Evolutionary conservation across 2,797 vertebrate genomes (phyloP).

Genomic region (Pipistrellus kuhlii): DNA sequence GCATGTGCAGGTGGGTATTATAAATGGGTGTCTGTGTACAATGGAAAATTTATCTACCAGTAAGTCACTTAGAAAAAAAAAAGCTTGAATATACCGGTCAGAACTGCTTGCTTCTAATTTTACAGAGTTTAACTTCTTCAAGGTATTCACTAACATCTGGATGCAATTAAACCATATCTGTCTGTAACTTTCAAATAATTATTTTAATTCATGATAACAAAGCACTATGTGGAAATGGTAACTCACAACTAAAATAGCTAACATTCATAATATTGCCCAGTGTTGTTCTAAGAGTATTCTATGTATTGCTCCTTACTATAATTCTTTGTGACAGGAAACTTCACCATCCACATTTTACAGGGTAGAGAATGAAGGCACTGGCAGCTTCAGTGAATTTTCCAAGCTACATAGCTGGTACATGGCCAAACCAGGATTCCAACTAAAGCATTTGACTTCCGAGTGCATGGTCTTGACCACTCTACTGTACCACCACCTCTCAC

Average conservation of each 20-base stretch:
- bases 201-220: background rate
- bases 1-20: background rate
- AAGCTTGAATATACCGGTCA: background rate
- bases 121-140: conserved; percentile 11
- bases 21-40: conserved; percentile 39
- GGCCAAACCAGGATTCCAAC: background rate
- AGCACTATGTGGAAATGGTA: background rate
- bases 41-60: background rate
- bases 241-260: background rate
- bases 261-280: background rate
- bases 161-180: conserved; percentile 25
- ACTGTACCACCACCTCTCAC: background rate
- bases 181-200: conserved; percentile 41
- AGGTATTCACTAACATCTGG: conserved; percentile 27
- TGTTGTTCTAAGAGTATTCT: background rate
- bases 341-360: conserved; percentile 22
- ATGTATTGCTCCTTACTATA: background rate
- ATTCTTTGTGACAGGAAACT: background rate
- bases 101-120: conserved; percentile 37
- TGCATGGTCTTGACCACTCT: background rate
- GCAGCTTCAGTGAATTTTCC: background rate
- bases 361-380: background rate
- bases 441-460: background rate
- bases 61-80: background rate
- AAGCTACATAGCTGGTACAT: background rate